Evolutionary conservation across 2,888 invertebrate species (phyloP), one percentile per base, ranked within the genome.

Genomic region (Hyposoter dolosus): DNA sequence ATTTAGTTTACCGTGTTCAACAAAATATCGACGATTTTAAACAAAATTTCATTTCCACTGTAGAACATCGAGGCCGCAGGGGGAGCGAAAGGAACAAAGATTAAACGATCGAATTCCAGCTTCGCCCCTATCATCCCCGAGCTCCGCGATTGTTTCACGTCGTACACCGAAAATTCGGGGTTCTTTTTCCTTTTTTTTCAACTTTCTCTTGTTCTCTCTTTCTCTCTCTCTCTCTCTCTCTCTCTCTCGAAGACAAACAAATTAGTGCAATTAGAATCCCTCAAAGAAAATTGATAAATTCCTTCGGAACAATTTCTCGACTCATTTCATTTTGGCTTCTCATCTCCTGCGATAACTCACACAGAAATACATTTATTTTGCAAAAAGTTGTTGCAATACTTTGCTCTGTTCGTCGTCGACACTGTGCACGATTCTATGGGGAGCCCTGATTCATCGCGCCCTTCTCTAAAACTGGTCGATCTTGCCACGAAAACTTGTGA

Each of bases 221-320:
- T 75, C 84, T 76, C 81, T 75, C 85, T 87, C 77, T 75, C 85
- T 87, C 77, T 50, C 71, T 47, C 78, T 68, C 40, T 28, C 69
- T 75, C 84, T 76, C 81, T 75, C 85, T 87, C 77, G 89, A 90
- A 90, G 91, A 91, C 92, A 93, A 93, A 94, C 94, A 94, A 94
- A 94, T 94, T 94, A 94, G 93, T 93, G 93, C 94, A 94, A 94
- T 94, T 94, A 94, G 93, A 94, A 92, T 93, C 92, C 93, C 92
- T 93, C 93, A 93, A 94, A 93, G 94, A 94, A 94, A 94, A 94
- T 94, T 94, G 94, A 94, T 94, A 94, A 94, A 94, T 94, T 94
- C 94, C 94, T 91, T 88, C 90, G 92, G 91, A 93, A 93, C 93
- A 93, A 94, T 94, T 94, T 94, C 93, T 90, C 93, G 94, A 93